Base-by-base conservation (phyloP, 2,113 vertebrate genomes). In the Trinectes maculatus region DNA sequence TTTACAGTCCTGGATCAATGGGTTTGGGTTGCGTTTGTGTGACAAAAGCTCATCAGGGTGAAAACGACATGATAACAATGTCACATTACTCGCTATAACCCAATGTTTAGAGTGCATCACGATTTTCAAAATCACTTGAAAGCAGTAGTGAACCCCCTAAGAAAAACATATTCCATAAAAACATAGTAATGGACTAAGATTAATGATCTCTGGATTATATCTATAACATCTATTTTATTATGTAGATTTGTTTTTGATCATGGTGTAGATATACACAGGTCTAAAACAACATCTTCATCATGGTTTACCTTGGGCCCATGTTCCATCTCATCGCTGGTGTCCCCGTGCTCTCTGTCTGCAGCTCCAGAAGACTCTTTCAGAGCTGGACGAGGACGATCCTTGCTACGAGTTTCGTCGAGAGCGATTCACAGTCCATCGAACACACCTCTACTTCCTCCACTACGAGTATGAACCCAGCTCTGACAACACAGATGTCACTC, bases 341-440 rank as follows among this genome's bases (percentile, higher is more conserved):
- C 16, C 9, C 8, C 28, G 1, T 62, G 13, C 34, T 68, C 11
- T 60, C n/a, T n/a, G 1, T 6, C 69, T 60, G 6, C 92, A 99
- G 98, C 96, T 99, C 62, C 98, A 99, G 93, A 98, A 96, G 82
- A 97, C 98, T 59, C 90, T 99, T 13, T 95, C 94, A 0, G 96
- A 99, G 88, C 91, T 99, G 68, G 98, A 99, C 0, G 98, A 99
- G 85, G 98, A 99, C 2, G 98, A 99, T 64, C 89, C 97, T 1
- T 99, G 97, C 82, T 99, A 99, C 0, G 98, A 99, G 87, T 99
- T 99, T 72, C 95, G 98, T 5, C 91, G 98, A 46, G 96, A 99
- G 18, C 93, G 98, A 1, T 98, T 98, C 91, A 99, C 98, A 0
- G 96, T 99, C 47, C 98, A 99, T 73, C 93, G 97, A 39, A 99